phyloP scores from a whole-genome alignment of 2,797 vertebrate genomes.

The Ctenopoma multispine region DNA sequence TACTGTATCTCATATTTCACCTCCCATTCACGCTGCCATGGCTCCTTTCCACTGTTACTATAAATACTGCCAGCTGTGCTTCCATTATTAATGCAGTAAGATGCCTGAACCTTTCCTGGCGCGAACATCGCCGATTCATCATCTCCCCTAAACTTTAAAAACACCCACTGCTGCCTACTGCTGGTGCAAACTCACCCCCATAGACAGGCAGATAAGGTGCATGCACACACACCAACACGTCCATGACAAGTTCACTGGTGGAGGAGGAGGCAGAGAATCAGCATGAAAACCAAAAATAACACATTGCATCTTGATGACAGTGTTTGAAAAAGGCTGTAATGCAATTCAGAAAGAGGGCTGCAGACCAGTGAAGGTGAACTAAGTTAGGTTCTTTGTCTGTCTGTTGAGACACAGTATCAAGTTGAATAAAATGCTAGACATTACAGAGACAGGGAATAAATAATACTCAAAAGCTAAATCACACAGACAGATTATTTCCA shows the following conservation, averaged over 20 bases:
- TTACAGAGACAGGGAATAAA: slow-evolving; percentile 11
- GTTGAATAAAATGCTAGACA: slow-evolving; percentile 21
- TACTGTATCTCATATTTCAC: slow-evolving; percentile 63
- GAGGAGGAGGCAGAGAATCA: slow-evolving; percentile 51
- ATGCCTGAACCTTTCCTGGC: slow-evolving; percentile 59
- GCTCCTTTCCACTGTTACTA: slow-evolving; percentile 69
- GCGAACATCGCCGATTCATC: slow-evolving; percentile 66
- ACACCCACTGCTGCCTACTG: slow-evolving; percentile 73
- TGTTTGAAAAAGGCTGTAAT: slow-evolving; percentile 33
- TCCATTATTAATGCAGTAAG: slow-evolving; percentile 87
- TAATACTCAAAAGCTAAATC: slow-evolving; percentile 3
- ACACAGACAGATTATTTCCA: background rate
- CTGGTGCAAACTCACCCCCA: slow-evolving; percentile 48
- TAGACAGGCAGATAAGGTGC: slow-evolving; percentile 35
- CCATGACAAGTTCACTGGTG: slow-evolving; percentile 45
- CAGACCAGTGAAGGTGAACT: slow-evolving; percentile 19
- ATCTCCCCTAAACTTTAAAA: slow-evolving; percentile 66
- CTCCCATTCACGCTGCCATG: slow-evolving; percentile 58
- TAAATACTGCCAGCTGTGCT: slow-evolving; percentile 85
- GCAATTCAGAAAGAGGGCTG: slow-evolving; percentile 21
- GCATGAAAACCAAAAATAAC: slow-evolving; percentile 61
- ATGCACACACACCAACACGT: slow-evolving; percentile 53
- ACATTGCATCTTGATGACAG: slow-evolving; percentile 51
- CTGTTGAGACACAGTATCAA: slow-evolving; percentile 8
- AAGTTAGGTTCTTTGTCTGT: slow-evolving; percentile 17